Conservation (phyloP, 2,888 invertebrate species). For the Cataglyphis livida region DNA sequence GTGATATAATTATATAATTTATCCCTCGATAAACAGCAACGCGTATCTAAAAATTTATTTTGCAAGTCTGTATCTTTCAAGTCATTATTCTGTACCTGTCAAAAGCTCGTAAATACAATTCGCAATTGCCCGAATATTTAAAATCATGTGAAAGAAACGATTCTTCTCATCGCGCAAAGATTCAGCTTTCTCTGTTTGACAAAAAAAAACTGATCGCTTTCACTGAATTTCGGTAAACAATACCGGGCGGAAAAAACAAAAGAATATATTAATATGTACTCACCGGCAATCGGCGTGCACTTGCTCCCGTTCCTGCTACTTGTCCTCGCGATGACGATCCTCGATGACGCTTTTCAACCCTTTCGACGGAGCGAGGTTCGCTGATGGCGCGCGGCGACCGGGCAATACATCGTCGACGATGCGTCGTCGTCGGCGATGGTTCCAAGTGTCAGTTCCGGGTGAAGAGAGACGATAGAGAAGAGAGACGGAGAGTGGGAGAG, state of each 20-base stretch:
- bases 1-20: neutral
- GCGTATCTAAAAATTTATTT: neutral
- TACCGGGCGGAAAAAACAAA: neutral
- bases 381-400: conserved; percentile 62
- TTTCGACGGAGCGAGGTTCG: conserved; percentile 59
- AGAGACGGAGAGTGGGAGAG: conserved; percentile 26
- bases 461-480: conserved; percentile 15
- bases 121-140: neutral
- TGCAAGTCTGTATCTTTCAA: neutral
- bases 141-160: neutral
- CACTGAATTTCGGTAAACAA: neutral
- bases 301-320: conserved; percentile 56
- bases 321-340: conserved; percentile 33
- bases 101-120: neutral
- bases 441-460: conserved; percentile 58
- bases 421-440: conserved; percentile 55
- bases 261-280: neutral
- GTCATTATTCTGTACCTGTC: neutral
- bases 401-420: conserved; percentile 64
- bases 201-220: neutral
- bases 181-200: neutral
- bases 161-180: neutral
- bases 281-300: conserved; percentile 53
- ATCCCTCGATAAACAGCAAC: neutral
- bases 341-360: conserved; percentile 60